Base-by-base conservation (phyloP, 2,113 vertebrate species). In the Eretmochelys imbricata region DNA sequence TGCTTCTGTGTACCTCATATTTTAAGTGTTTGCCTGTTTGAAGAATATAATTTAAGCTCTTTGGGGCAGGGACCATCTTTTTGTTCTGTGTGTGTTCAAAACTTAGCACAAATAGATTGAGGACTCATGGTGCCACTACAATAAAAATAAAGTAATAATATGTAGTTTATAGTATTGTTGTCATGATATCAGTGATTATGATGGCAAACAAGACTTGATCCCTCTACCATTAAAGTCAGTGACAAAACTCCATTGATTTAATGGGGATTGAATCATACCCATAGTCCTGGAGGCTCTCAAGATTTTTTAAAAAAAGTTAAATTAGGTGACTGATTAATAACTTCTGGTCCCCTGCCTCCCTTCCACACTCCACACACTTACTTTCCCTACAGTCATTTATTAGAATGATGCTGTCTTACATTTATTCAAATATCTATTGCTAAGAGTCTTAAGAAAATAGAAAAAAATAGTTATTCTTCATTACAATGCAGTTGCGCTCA, bases 391-490 rank as follows among this genome's bases (percentile, higher is more conserved):
- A 91, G 72, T 78, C 10, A 50, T 94, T 95, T 92, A 78, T 92
- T 88, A 82, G 89, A 93, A 91, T 46, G 93, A 88, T 91, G 53
- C 48, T 86, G 62, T 89, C 72, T 96, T 83, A 65, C 65, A 83
- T 89, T 94, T 96, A 86, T 92, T 96, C 90, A 89, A 96, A 87
- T 91, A 54, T 35, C 35, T 93, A 88, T 95, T 85, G 81, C 95
- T 75, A 75, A 94, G 57, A 90, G 49, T 92, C 89, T 84, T 6
- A 19, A 93, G 31, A 96, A 97, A 96, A 96, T 42, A 96, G 62
- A 85, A 69, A 69, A 95, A 96, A 96, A 93, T 86, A 96, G 96
- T 97, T 97, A 91, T 89, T 96, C 83, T 94, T 96, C 87, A 95
- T 93, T 79, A 94, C 48, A 89, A 91, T 89, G 57, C 38, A 88